Evolutionary conservation across 2,797 vertebrate genomes (phyloP), one percentile per base, ranked within the genome.

Genomic region (Falco berigora): DNA sequence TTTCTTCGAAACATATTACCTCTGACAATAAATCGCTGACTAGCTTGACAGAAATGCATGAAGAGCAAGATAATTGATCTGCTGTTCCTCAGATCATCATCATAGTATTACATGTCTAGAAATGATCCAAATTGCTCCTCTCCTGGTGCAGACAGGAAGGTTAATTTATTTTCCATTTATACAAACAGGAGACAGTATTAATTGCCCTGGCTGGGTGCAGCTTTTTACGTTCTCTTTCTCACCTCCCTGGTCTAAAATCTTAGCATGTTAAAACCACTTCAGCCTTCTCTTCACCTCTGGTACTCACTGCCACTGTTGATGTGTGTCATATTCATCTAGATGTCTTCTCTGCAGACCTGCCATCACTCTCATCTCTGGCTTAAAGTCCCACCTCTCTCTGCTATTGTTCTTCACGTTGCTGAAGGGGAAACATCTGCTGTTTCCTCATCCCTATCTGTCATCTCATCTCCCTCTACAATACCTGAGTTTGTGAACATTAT

Each of bases 371-470:
- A 85, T 90, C 95, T 75, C 79, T 78, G 94, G 66, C 69, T 92
- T 94, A 79, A 30, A 95, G 72, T 77, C 38, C 86, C 90, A 92
- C 78, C 71, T 85, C 83, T 93, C 76, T 88, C 83, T 95, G 91
- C 76, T 94, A 86, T 89, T 96, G 93, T 94, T 96, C 71, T 93
- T 95, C 58, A 82, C 84, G 96, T 88, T 93, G 96, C 97, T 96
- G 83, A 92, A 97, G 95, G 97, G 97, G 96, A 98, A 98, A 98
- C 97, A 98, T 97, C 98, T 98, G 97, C 84, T 94, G 69, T 88
- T 92, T 86, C 89, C 92, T 63, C 69, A 88, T 90, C 72, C 36
- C 85, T 84, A 92, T 97, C 97, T 95, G 83, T 97, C 91, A 96
- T 81, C 64, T 66, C 9, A 5, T 94, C 96, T 95, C 85, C 85